phyloP scores from a whole-genome alignment of 2,797 vertebrate genomes.

The Acropternis orthonyx region DNA sequence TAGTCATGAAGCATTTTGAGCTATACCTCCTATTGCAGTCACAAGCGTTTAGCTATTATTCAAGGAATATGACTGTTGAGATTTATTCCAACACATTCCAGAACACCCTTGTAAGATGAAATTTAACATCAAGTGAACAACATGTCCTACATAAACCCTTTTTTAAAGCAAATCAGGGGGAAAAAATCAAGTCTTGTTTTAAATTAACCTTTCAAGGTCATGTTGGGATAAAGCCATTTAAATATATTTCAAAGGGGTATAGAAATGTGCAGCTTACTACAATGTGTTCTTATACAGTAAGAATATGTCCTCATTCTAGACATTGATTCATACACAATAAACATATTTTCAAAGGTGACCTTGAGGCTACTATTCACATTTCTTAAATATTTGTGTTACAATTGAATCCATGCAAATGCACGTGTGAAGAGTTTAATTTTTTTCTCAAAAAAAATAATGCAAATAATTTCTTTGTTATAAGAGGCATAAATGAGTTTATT shows the following conservation, averaged over 20 bases:
- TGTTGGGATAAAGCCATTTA: conserved; percentile 34
- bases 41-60: conserved; percentile 51
- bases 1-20: conserved; percentile 31
- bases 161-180: background rate
- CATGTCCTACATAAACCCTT: conserved; percentile 49
- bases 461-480: conserved; percentile 3
- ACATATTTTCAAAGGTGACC: conserved; percentile 1
- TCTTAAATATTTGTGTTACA: background rate
- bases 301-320: conserved; percentile 24
- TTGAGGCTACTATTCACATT: background rate
- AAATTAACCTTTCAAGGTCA: conserved; percentile 58
- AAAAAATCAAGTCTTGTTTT: background rate
- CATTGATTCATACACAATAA: background rate
- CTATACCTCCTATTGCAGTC: conserved; percentile 45
- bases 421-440: background rate
- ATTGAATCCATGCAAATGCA: background rate
- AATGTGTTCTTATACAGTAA: background rate
- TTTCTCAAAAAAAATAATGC: background rate
- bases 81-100: conserved; percentile 70
- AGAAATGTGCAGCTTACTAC: conserved; percentile 4
- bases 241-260: background rate
- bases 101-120: conserved; percentile 67
- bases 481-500: conserved; percentile 13
- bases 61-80: conserved; percentile 54
- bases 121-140: conserved; percentile 65